phyloP scores from a whole-genome alignment of 2,113 vertebrate species.

The Atherinomorus stipes region DNA sequence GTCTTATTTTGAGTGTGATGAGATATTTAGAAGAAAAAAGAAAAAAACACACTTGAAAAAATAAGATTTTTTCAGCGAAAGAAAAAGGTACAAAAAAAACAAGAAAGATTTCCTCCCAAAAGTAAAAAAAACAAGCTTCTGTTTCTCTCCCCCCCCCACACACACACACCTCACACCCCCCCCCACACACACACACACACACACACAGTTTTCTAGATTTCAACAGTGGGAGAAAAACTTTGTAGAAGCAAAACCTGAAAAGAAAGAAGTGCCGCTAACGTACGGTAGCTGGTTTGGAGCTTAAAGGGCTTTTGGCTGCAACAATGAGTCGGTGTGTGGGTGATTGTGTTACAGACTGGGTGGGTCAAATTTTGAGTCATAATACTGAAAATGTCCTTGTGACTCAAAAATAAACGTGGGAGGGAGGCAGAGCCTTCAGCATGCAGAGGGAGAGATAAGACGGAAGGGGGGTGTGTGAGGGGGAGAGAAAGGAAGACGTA shows the following conservation, averaged over 20 bases:
- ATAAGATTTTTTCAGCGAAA: too few species aligned
- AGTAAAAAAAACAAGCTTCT: too few species aligned
- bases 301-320: neutral
- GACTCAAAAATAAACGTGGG: constrained; percentile 23
- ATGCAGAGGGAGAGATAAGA: constrained; percentile 26
- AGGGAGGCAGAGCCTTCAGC: constrained; percentile 15
- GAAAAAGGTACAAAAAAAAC: too few species aligned
- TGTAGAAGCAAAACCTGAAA: neutral
- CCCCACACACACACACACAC: too few species aligned
- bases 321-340: neutral
- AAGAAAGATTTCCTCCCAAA: too few species aligned
- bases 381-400: constrained; percentile 33
- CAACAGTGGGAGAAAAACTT: neutral
- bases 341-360: constrained; percentile 10
- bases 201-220: too few species aligned
- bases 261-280: neutral
- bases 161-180: too few species aligned
- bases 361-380: constrained; percentile 26
- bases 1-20: too few species aligned
- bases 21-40: too few species aligned
- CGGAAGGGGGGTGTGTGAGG: constrained; percentile 2
- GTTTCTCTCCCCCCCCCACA: too few species aligned
- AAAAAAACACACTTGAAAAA: too few species aligned
- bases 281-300: neutral
- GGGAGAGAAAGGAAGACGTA: neutral